Evolutionary conservation across 1,140 invertebrate species (phyloP).

Genomic region (Wiebesia pumilae): DNA sequence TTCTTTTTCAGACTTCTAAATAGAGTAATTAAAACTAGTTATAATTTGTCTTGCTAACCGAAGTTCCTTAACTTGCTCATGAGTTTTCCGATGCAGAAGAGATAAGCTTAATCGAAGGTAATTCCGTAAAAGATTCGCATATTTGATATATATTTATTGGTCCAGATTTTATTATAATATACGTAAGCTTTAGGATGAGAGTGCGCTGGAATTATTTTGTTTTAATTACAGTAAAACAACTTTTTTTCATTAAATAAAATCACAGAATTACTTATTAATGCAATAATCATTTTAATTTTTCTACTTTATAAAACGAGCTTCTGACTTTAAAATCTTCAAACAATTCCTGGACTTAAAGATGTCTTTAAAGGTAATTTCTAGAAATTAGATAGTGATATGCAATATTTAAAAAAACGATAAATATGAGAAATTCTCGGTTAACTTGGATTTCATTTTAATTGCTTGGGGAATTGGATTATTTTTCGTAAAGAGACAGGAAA

Average conservation of each 20-base stretch:
- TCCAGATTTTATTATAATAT: neutral
- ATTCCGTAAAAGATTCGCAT: neutral
- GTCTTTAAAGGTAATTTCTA: no score
- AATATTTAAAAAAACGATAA: no score
- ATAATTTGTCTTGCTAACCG: neutral
- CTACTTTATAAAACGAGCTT: no score
- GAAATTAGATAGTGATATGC: no score
- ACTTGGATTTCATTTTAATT: no score
- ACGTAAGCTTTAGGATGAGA: neutral
- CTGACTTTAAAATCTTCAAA: no score
- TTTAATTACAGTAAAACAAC: neutral
- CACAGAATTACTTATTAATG: neutral
- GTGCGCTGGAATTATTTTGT: neutral
- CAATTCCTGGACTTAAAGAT: no score
- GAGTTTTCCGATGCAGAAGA: neutral
- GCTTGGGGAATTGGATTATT: no score
- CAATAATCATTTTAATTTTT: no score
- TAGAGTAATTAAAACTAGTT: neutral
- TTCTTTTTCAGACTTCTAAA: neutral
- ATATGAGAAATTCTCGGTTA: no score
- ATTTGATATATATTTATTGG: neutral
- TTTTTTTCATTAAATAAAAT: neutral
- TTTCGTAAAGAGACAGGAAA: no score
- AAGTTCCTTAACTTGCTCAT: neutral
- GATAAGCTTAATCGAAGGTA: conserved; percentile 4